phyloP scores from a whole-genome alignment of 2,888 invertebrate genomes.

The Acanthopleura granulata region DNA sequence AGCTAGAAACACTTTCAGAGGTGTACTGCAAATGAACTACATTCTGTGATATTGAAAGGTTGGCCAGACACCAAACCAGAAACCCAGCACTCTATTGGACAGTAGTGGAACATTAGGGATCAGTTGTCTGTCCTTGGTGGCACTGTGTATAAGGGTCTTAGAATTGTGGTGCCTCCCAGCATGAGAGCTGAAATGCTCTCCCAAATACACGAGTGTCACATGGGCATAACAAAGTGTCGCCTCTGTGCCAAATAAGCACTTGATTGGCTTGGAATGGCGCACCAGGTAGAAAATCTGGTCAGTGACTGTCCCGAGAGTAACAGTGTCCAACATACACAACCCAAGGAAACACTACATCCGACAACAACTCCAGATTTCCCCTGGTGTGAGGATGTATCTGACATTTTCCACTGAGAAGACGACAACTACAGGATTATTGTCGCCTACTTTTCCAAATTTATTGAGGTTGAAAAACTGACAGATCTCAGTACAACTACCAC shows the following conservation, averaged over 20 bases:
- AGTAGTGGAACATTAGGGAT: constrained; percentile 33
- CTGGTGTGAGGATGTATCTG: constrained; percentile 20
- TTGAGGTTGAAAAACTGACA: too few species aligned
- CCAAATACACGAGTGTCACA: constrained; percentile 35
- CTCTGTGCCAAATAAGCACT: constrained; percentile 33
- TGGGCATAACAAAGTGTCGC: constrained; percentile 36
- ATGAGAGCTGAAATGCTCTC: constrained; percentile 31
- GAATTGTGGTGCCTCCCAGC: constrained; percentile 36
- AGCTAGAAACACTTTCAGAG: constrained; percentile 14
- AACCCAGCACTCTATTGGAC: constrained; percentile 26
- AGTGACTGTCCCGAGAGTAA: constrained; percentile 30
- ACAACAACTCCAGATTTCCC: constrained; percentile 23
- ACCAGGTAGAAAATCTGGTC: constrained; percentile 37
- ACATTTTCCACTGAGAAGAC: constrained; percentile 20
- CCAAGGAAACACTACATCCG: constrained; percentile 9
- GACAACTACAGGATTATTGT: not conserved
- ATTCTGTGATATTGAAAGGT: constrained; percentile 24
- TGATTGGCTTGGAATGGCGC: constrained; percentile 31
- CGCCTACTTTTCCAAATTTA: too few species aligned
- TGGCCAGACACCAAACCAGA: constrained; percentile 32
- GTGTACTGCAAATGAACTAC: constrained; percentile 24
- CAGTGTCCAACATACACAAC: constrained; percentile 8
- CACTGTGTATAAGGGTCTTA: constrained; percentile 33
- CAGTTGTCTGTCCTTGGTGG: constrained; percentile 33
- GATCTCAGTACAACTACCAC: too few species aligned